Evolutionary conservation across 2,797 vertebrate species (phyloP), one percentile per base, ranked within the genome.

Genomic region (Hydrolagus colliei): DNA sequence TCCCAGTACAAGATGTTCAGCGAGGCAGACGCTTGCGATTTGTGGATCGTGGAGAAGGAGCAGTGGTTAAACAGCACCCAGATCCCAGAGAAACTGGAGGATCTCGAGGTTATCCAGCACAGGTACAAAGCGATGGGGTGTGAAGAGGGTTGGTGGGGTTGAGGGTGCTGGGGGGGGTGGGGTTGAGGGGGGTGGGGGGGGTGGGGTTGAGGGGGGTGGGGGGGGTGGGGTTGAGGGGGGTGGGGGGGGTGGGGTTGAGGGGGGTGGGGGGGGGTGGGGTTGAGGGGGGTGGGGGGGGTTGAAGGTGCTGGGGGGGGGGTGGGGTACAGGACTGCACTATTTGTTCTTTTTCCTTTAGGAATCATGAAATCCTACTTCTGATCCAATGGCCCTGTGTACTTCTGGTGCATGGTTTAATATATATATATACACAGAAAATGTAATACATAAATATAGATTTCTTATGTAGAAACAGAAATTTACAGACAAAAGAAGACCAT

Each of bases 21-120:
- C 0, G 98, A 99, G 89, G 98, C 96, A 4, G 94, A 94, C 18
- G 96, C 97, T 88, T 99, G 97, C 75, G 96, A 97, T 91, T 92
- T 97, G 61, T 99, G 98, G 98, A 96, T 99, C 8, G 97, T 97
- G 0, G 98, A 99, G 91, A 99, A 98, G 92, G 97, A 99, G 91
- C 97, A 95, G 91, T 99, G 98, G 98, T 95, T 99, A 87, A 97
- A 96, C 91, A 95, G 93, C 89, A 97, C 95, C 94, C 94, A 96
- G 90, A 98, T 98, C 89, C 97, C 97, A 0, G 96, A 98, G 91
- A 97, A 97, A 84, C 93, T 98, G 89, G 97, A 98, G 89, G 97
- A 98, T 89, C 93, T 98, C 89, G 97, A 98, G 89, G 97, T 98
- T 35, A 94, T 98, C 87, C 97, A 98, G 91, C 97, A 98, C 91